Conservation (phyloP, 2,113 vertebrate species). For the Gambusia affinis region DNA sequence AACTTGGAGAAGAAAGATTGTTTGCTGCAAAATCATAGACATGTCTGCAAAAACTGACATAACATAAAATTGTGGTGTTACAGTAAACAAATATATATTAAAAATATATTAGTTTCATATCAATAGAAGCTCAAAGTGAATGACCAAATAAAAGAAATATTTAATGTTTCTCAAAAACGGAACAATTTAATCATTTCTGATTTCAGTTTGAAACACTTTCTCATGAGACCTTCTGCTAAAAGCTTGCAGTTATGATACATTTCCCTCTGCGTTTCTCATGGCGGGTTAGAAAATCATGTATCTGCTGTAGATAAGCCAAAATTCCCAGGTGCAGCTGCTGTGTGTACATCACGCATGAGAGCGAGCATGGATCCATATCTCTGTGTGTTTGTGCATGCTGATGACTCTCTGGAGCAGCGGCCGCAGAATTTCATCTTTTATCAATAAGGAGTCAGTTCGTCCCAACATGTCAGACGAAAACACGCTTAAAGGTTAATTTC, state of each 20-base stretch:
- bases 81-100: background rate
- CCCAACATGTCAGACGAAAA: slow-evolving; percentile 72
- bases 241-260: slow-evolving; percentile 42
- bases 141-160: background rate
- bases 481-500: slow-evolving; percentile 73
- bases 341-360: slow-evolving; percentile 44
- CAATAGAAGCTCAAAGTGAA: slow-evolving; percentile 4
- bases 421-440: slow-evolving; percentile 79
- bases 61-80: slow-evolving; percentile 1
- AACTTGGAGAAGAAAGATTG: background rate
- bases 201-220: slow-evolving; percentile 11
- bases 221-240: slow-evolving; percentile 29
- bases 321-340: slow-evolving; percentile 79
- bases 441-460: slow-evolving; percentile 84
- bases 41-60: slow-evolving; percentile 8
- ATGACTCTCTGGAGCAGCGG: slow-evolving; percentile 41
- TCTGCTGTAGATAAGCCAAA: slow-evolving; percentile 69
- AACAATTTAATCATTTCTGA: slow-evolving; percentile 1
- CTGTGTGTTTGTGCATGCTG: slow-evolving; percentile 25
- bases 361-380: slow-evolving; percentile 26
- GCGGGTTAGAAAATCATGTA: slow-evolving; percentile 65
- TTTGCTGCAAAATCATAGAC: background rate
- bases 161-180: background rate
- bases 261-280: slow-evolving; percentile 41
- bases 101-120: background rate